These are phyloP conservation scores for Sandelia bainsii DNA, from an alignment of 2,797 vertebrate species.

Conservation along the genomic window DNA sequence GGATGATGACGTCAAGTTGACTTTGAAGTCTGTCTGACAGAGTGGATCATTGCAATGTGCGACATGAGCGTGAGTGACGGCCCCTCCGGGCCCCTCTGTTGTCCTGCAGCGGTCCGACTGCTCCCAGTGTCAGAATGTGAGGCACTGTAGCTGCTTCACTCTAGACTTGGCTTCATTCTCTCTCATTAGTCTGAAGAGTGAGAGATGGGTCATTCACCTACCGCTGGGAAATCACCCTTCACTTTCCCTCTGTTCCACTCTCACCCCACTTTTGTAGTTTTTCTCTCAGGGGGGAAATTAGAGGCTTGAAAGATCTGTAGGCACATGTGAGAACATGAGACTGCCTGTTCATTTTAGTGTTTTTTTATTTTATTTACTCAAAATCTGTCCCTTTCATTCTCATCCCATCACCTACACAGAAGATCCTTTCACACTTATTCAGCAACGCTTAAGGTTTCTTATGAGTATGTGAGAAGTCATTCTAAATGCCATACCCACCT, in stretches of 20 bases:
- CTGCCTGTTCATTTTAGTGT: background rate
- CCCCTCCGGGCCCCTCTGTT: slow-evolving; percentile 12
- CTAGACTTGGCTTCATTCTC: slow-evolving; percentile 48
- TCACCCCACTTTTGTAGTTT: slow-evolving; percentile 3
- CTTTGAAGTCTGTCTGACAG: background rate
- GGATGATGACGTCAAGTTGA: background rate
- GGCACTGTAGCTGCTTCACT: slow-evolving; percentile 8
- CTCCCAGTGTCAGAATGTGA: slow-evolving; percentile 13
- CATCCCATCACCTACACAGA: no score
- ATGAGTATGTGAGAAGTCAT: no score
- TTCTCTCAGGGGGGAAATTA: slow-evolving; percentile 12
- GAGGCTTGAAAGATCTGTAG: background rate
- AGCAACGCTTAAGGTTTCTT: no score
- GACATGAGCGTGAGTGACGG: background rate
- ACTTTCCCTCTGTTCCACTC: slow-evolving; percentile 9
- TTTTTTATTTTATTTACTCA: background rate
- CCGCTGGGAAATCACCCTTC: slow-evolving; percentile 47
- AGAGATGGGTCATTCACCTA: slow-evolving; percentile 33
- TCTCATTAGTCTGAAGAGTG: slow-evolving; percentile 66
- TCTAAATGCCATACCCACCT: no score
- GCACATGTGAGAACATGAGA: slow-evolving; percentile 21
- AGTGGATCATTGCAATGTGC: background rate
- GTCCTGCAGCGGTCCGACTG: background rate
- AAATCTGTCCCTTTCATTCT: background rate
- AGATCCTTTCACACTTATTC: no score